Conservation (phyloP, 2,113 vertebrate species). For the Cebus imitator region DNA sequence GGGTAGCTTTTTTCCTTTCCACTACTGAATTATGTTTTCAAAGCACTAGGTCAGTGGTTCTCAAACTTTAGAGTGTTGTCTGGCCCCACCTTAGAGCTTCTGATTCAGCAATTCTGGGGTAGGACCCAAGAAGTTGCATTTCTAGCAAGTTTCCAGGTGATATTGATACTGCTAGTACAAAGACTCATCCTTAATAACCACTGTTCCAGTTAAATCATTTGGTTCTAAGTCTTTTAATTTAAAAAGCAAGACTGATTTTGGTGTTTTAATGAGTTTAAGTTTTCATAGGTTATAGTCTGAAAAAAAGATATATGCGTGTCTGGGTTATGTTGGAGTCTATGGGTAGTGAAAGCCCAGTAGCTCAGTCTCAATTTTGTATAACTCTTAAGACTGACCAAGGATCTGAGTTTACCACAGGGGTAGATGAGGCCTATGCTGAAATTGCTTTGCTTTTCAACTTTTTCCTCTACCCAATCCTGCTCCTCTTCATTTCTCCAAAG, state of each 20-base stretch:
- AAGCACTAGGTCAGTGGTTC: neutral
- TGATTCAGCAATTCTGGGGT: neutral
- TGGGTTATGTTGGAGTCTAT: rapidly evolving
- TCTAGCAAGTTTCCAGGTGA: neutral
- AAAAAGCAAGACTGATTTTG: neutral
- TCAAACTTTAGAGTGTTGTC: neutral
- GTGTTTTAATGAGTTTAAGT: neutral
- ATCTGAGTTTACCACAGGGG: neutral
- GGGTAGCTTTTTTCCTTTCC: neutral
- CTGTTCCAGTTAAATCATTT: neutral
- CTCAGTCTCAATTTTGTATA: neutral
- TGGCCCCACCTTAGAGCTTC: neutral
- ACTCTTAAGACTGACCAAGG: neutral
- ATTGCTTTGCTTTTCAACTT: neutral
- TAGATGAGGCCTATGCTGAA: neutral
- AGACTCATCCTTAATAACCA: neutral
- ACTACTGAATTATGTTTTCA: neutral
- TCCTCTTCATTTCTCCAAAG: neutral
- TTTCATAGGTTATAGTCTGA: neutral
- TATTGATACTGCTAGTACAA: neutral
- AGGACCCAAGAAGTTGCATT: neutral
- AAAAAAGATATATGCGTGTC: neutral
- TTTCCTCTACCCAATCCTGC: rapidly evolving
- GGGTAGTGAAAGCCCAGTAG: neutral
- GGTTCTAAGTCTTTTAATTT: neutral